Conservation (phyloP, 2,113 vertebrate genomes). For the Columba livia region DNA sequence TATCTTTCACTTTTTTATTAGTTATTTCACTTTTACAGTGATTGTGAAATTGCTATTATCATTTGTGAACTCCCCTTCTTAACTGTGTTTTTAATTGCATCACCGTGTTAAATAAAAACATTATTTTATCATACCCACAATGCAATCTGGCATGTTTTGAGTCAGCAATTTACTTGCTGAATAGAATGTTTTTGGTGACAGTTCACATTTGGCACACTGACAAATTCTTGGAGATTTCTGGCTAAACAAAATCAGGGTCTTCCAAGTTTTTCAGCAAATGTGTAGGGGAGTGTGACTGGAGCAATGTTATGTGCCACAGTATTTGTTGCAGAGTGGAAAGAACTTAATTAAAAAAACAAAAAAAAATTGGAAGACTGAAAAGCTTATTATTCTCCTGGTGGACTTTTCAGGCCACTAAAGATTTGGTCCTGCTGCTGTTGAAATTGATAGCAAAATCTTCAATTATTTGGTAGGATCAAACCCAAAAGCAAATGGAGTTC, state of each 20-base stretch:
- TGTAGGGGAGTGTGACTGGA: not conserved
- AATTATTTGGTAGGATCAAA: not conserved
- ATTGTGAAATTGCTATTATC: not conserved
- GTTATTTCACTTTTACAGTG: not conserved
- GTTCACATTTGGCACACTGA: not conserved
- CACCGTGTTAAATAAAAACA: not conserved
- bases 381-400: not conserved
- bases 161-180: not conserved
- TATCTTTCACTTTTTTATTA: not conserved
- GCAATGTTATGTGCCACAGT: not conserved
- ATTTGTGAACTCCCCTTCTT: not conserved
- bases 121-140: not conserved
- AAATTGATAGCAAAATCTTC: not conserved
- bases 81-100: not conserved
- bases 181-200: not conserved
- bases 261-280: not conserved
- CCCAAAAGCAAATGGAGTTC: not conserved
- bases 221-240: not conserved
- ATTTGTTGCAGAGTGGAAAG: not conserved
- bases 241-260: not conserved
- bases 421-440: not conserved
- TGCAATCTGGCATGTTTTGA: not conserved
- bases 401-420: not conserved
- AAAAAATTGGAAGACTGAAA: not conserved
- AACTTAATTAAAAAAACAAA: not conserved